These are phyloP conservation scores for Scartelaos histophorus DNA, from an alignment of 2,113 vertebrate species.

Conservation along the genomic window DNA sequence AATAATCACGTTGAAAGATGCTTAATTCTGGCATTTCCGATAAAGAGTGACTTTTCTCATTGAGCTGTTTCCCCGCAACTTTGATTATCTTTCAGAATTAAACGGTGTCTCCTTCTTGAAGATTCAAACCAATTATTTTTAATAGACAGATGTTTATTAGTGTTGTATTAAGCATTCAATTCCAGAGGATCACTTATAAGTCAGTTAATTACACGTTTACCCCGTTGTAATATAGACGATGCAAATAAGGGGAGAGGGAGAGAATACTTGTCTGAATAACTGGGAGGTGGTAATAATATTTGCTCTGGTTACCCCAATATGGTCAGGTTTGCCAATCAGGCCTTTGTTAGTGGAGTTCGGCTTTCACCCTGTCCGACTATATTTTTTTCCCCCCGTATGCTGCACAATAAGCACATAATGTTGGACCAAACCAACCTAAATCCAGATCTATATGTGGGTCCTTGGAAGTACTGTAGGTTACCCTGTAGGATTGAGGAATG, in stretches of 20 bases:
- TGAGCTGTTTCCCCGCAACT: not conserved
- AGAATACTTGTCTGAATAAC: not conserved
- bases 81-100: constrained; percentile 28
- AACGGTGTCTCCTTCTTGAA: constrained; percentile 16
- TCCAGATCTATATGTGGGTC: no score
- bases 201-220: not conserved
- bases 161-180: not conserved
- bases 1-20: constrained; percentile 49
- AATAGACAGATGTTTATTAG: not conserved
- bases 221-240: not conserved
- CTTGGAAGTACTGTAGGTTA: no score
- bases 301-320: no score
- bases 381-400: no score
- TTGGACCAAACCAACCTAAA: no score
- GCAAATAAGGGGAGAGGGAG: no score
- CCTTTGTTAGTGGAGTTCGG: not conserved
- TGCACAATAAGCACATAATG: no score
- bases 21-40: constrained; percentile 49
- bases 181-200: not conserved
- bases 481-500: no score
- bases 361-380: no score
- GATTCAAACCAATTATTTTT: not conserved
- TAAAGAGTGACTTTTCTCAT: constrained; percentile 22
- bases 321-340: not conserved
- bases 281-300: not conserved